phyloP scores from a whole-genome alignment of 2,888 invertebrate species.

The Mycalesis mineus region DNA sequence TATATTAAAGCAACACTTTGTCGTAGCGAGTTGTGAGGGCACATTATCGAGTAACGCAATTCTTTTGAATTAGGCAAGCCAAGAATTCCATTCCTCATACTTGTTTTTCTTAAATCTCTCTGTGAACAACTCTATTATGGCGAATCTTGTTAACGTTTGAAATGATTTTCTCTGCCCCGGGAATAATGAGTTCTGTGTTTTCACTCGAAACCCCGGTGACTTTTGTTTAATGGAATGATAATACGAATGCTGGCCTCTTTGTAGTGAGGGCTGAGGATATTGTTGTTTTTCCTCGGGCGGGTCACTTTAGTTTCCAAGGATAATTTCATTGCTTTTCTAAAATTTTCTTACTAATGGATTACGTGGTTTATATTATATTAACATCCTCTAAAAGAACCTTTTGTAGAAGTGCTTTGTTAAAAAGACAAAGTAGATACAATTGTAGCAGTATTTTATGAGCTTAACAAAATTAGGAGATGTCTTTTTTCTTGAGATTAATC shows the following conservation, averaged over 20 bases:
- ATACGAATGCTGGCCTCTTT: slow-evolving; percentile 74
- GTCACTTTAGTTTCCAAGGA: slow-evolving; percentile 71
- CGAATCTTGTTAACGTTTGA: slow-evolving; percentile 77
- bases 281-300: slow-evolving; percentile 70
- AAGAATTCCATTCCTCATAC: slow-evolving; percentile 49
- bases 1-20: slow-evolving; percentile 39
- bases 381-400: slow-evolving; percentile 41
- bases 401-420: slow-evolving; percentile 10
- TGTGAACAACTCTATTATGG: slow-evolving; percentile 73
- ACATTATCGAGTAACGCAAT: slow-evolving; percentile 49
- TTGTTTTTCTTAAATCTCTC: slow-evolving; percentile 76
- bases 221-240: slow-evolving; percentile 79
- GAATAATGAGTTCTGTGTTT: slow-evolving; percentile 76
- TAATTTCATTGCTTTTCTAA: slow-evolving; percentile 68
- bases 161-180: slow-evolving; percentile 72
- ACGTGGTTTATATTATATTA: slow-evolving; percentile 47
- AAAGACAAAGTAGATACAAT: slow-evolving; percentile 11
- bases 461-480: background rate
- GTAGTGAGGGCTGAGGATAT: slow-evolving; percentile 69
- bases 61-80: slow-evolving; percentile 39
- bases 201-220: slow-evolving; percentile 76
- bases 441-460: background rate
- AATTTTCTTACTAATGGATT: slow-evolving; percentile 60
- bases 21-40: slow-evolving; percentile 21
- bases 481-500: background rate